A percentile compares a stretch with the other conserved stretches of the same genome.
phyloP scores from a whole-genome alignment of 2,113 vertebrate genomes.

The Hepsetus odoe region DNA sequence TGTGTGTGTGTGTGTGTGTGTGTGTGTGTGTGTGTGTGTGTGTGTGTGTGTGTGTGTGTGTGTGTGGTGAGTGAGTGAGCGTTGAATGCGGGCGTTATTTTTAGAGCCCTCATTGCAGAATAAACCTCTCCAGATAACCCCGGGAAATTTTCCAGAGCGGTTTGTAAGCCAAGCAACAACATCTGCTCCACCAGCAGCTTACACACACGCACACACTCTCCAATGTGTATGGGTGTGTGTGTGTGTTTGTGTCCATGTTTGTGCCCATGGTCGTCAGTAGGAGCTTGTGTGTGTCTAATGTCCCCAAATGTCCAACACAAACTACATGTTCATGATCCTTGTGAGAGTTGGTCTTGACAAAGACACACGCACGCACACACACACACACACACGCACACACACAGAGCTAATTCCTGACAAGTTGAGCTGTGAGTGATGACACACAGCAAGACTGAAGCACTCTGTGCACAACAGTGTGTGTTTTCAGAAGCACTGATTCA shows the following conservation, averaged over 20 bases:
- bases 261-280: not conserved
- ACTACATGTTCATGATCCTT: not conserved
- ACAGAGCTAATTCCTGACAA: slow-evolving; percentile 47
- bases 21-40: no score
- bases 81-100: slow-evolving; percentile 61
- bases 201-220: slow-evolving; percentile 52
- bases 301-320: not conserved
- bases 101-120: slow-evolving; percentile 60
- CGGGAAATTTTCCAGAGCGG: slow-evolving; percentile 73
- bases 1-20: slow-evolving; percentile 12
- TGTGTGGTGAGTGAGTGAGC: not conserved
- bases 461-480: slow-evolving; percentile 3
- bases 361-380: slow-evolving; percentile 49
- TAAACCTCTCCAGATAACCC: slow-evolving; percentile 67
- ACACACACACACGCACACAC: slow-evolving; percentile 59
- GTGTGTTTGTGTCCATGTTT: not conserved
- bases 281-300: not conserved
- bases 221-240: not conserved
- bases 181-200: slow-evolving; percentile 66
- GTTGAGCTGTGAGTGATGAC: slow-evolving; percentile 41
- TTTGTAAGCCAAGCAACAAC: slow-evolving; percentile 68
- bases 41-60: not conserved
- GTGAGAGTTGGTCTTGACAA: slow-evolving; percentile 30
- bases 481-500: no score
- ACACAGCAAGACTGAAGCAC: slow-evolving; percentile 34